Percentiles rank a stretch among this genome's conserved stretches.
phyloP scores from a whole-genome alignment of 2,888 invertebrate genomes.

The Tachystola acroxantha region DNA sequence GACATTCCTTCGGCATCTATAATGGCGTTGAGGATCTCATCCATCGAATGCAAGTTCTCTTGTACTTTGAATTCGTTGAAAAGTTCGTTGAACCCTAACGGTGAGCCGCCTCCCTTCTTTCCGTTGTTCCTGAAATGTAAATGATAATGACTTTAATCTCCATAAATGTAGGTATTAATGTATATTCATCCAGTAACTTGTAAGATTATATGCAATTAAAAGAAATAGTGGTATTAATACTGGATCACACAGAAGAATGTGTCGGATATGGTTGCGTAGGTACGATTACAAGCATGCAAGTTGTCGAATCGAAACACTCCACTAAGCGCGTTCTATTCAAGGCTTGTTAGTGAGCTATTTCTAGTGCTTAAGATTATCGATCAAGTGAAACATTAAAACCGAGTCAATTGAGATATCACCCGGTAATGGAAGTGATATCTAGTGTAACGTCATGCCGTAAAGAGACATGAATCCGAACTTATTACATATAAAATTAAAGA shows the following conservation, averaged over 20 bases:
- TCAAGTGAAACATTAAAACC: conserved; percentile 35
- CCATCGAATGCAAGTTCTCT: conserved; percentile 92
- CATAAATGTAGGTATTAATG: conserved; percentile 1
- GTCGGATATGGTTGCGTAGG: conserved; percentile 58
- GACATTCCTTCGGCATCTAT: conserved; percentile 96
- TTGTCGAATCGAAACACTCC: conserved; percentile 47
- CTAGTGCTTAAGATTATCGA: conserved; percentile 28
- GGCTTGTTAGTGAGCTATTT: conserved; percentile 47
- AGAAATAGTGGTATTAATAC: conserved; percentile 6
- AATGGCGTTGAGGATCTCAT: conserved; percentile 92
- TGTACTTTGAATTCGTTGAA: conserved; percentile 92
- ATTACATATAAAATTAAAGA: no score
- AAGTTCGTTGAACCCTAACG: conserved; percentile 90
- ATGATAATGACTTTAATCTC: conserved; percentile 3
- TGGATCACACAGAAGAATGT: conserved; percentile 54
- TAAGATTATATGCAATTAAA: conserved; percentile 3
- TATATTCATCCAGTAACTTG: neutral
- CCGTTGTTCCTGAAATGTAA: conserved; percentile 77
- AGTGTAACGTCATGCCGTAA: no score
- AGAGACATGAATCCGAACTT: no score
- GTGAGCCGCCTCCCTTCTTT: conserved; percentile 85
- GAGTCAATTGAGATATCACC: conserved; percentile 32
- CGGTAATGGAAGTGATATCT: no score
- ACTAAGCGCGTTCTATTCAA: conserved; percentile 50
- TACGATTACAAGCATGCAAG: conserved; percentile 60